Base-by-base conservation (phyloP, 2,888 invertebrate species). In the Uropetala carovei region DNA sequence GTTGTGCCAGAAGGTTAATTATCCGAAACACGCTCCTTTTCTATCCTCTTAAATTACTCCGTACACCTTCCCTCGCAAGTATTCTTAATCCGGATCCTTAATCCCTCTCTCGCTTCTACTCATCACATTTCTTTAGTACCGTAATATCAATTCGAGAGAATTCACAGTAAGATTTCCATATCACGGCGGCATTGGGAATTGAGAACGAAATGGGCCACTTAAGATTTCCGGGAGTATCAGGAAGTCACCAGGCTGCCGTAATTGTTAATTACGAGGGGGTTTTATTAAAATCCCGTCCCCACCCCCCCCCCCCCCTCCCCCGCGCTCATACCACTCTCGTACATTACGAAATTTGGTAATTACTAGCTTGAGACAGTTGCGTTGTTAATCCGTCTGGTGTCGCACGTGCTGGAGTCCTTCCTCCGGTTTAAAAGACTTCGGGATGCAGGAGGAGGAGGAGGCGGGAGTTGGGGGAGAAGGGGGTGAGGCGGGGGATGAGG, bases 191-290 rank as follows among this genome's bases (percentile, higher is more conserved):
- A 64, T 30, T 43, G 43, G 30, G 43, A 43, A 75, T 75, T 27
- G 30, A 60, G 86, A 11, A 60, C 89, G 60, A 68, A 89, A 89
- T 68, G 60, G 89, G 89, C 64, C 64, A 89, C 89, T 89, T 86
- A 30, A 14, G 60, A 86, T 86, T 60, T 89, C 59, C 30, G 75
- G 75, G 75, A 75, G 75, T 75, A 75, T 75, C 75, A 75, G 75
- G 27, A 75, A 75, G 75, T 75, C 75, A 75, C 75, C 75, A 75
- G 75, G 75, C 75, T 75, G 75, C 27, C 75, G 22, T 75, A 75
- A 75, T 75, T 75, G 75, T 75, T 75, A 75, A 75, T 75, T 75
- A 75, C 75, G 75, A 75, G 75, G 75, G 75, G 75, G 75, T 75
- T 75, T 75, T 75, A 75, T 75, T 75, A 75, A 75, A 75, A 27